Conservation (phyloP, 2,797 vertebrate genomes). For the Buceros bicornis region DNA sequence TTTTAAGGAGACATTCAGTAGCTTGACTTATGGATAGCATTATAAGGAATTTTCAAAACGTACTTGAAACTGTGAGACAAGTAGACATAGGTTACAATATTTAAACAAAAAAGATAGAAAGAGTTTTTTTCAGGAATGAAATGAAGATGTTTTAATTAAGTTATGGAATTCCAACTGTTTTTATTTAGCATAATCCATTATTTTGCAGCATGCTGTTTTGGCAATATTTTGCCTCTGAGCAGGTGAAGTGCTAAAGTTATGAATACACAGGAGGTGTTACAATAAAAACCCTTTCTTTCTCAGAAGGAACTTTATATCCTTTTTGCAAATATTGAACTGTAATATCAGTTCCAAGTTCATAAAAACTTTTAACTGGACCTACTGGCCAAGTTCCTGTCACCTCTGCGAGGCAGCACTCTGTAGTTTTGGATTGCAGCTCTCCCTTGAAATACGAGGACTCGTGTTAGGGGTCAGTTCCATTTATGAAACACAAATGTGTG, state of each 20-base stretch:
- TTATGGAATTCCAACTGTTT: neutral
- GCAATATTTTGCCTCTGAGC: neutral
- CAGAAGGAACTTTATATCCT: neutral
- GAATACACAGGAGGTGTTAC: neutral
- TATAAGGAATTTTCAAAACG: neutral
- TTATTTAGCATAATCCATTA: neutral
- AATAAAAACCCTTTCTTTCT: neutral
- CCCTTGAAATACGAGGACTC: neutral
- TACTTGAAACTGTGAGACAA: neutral
- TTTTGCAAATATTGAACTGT: neutral
- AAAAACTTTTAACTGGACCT: neutral
- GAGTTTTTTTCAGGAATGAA: conserved; percentile 13
- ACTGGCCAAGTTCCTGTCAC: neutral
- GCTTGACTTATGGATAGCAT: neutral
- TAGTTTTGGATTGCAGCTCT: neutral
- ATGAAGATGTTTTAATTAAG: neutral
- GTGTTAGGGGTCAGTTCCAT: neutral
- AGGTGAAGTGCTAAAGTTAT: neutral
- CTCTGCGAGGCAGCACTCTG: neutral
- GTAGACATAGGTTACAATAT: neutral
- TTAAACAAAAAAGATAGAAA: neutral
- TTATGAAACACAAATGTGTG: neutral
- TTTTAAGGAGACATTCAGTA: neutral
- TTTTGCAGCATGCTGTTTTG: neutral
- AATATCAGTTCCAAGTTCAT: neutral